Base-by-base conservation (phyloP, 2,888 invertebrate genomes). In the Calephelis perditalis region DNA sequence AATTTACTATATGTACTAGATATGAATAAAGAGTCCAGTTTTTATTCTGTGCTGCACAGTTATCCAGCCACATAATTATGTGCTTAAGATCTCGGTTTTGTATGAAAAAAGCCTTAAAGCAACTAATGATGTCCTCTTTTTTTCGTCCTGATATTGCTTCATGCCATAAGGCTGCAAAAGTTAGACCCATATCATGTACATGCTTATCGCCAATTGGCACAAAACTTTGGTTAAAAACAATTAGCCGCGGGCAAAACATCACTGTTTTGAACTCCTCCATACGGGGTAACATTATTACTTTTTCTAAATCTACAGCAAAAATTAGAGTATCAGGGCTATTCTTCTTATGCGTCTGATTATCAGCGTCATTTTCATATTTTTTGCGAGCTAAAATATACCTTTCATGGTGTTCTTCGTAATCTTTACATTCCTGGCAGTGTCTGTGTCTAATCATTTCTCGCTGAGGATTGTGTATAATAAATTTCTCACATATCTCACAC, bases 51-150 rank as follows among this genome's bases (percentile, higher is more conserved):
- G 64, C 62, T 8, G 69, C 58, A 59, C 71, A 72, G 60, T 73
- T 73, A 60, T 73, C 70, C 11, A 67, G 40, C 72, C 71, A 73
- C 15, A 71, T 37, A 62, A 65, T 63, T 43, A 71, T 64, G 40
- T 64, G 44, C 37, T 61, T 58, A 10, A 58, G 36, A 46, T 61
- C 61, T 55, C 56, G 35, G 15, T 58, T 63, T 64, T 58, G 44
- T 43, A 52, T 46, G 52, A 68, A 68, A 68, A 67, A 60, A 15
- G 64, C 63, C 15, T 60, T 57, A 46, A 67, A 68, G 60, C 65
- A 67, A 59, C 68, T 65, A 9, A 61, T 49, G n/a, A 65, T 65
- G 60, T 65, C 66, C 46, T 65, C 62, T 52, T 62, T 62, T 61
- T 67, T 67, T 55, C 66, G 54, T 4, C 66, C 66, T 49, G 65